Base-by-base conservation (phyloP, 1,140 invertebrate species). In the Microplitis mediator region DNA sequence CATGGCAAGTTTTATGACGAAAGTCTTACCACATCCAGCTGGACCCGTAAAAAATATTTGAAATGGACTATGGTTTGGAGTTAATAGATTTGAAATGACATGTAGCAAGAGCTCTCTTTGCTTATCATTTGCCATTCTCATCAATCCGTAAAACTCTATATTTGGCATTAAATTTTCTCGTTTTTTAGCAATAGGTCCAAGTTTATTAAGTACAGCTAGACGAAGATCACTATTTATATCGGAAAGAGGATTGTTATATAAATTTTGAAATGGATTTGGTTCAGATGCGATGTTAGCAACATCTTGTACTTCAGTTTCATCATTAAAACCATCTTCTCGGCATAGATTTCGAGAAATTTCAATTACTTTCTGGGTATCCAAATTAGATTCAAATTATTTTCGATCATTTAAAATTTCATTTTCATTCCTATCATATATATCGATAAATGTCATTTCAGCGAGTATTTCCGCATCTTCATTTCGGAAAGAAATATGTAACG, bases 1-100 rank as follows among this genome's bases (percentile, higher is more conserved):
- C 51, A 76, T 32, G 73, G 32, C 63, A 73, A 69, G 71, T 71
- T 78, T 79, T 32, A 74, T 74, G 34, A 75, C 72, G 39, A 76
- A 58, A 11, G 67, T 69, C 39, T 69, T 39, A 54, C 67, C 67
- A 34, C 50, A 31, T 16, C 50, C 66, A 52, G 76, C 75, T 32
- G 62, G 50, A 32, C 76, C 78, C 66, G 32, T 72, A 11, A 79
- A 69, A 73, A 75, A 77, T 50, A 72, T 68, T 56, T 70, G 13
- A 32, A 77, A 73, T 71, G 72, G 72, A 16, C 16, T 50, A 39
- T 11, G 67, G 51, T 58, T 14, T 74, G 34, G 14, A 4, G 64
- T 45, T 73, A 69, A 72, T 56, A 74, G 68, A 63, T 65, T 45
- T 60, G 72, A 54, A 39, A 78, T 62, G 11, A 76, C 54, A 63